These are phyloP conservation scores for Apeira syringaria DNA, from an alignment of 2,888 invertebrate species.

Conservation along the genomic window DNA sequence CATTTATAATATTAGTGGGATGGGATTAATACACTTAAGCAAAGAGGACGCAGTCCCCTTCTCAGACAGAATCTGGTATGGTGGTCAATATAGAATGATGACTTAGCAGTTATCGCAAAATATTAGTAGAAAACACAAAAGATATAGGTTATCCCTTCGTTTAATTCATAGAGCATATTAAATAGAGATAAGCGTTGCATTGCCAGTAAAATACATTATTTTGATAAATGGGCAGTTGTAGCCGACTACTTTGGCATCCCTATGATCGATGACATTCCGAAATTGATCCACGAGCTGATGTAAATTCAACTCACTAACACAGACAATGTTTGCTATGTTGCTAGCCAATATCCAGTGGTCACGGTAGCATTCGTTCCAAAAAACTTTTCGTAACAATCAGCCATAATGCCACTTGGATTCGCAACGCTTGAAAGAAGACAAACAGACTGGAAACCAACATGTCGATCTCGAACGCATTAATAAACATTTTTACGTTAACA, in stretches of 20 bases:
- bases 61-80: no score
- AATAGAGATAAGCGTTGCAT: no score
- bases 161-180: no score
- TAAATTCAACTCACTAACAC: slow-evolving; percentile 16
- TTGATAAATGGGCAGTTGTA: slow-evolving; percentile 16
- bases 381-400: slow-evolving; percentile 24
- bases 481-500: slow-evolving; percentile 22
- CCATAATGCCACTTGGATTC: slow-evolving; percentile 21
- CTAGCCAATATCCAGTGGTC: slow-evolving; percentile 14
- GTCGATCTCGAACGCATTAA: slow-evolving; percentile 26
- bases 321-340: slow-evolving; percentile 3
- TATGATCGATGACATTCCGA: slow-evolving; percentile 46
- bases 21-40: no score
- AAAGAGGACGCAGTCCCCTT: no score
- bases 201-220: no score
- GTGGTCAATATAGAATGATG: no score
- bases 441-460: slow-evolving; percentile 30
- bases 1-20: no score
- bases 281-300: slow-evolving; percentile 44
- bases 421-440: slow-evolving; percentile 30
- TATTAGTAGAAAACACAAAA: no score
- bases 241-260: slow-evolving; percentile 16
- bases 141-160: no score
- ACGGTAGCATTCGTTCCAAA: slow-evolving; percentile 18
- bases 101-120: no score